phyloP scores from a whole-genome alignment of 2,797 vertebrate genomes.

The Leuciscus waleckii region DNA sequence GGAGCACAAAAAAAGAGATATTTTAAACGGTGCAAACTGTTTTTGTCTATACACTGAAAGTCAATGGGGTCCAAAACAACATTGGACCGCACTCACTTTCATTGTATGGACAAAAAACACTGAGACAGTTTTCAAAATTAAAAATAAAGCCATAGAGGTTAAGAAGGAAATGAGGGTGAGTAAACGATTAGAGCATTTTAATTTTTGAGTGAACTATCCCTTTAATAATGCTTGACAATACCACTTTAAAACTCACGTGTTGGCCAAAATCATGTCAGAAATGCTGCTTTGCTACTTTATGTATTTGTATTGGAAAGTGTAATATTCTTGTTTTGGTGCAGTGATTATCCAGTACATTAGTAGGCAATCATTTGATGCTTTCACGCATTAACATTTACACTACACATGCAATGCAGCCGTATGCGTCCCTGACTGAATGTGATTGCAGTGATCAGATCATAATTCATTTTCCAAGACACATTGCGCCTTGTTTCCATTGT shows the following conservation, averaged over 20 bases:
- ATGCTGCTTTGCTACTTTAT: background rate
- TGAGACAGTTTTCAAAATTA: background rate
- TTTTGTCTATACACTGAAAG: background rate
- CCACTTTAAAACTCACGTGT: background rate
- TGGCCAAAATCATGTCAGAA: background rate
- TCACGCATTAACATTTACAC: background rate
- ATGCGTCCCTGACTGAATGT: background rate
- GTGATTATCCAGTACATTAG: background rate
- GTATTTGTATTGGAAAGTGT: background rate
- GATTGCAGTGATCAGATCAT: conserved; percentile 3
- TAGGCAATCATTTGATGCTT: background rate
- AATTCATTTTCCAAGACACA: conserved; percentile 8
- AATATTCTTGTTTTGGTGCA: background rate
- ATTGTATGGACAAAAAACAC: background rate
- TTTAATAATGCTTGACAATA: background rate
- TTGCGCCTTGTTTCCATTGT: background rate
- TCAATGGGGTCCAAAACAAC: background rate
- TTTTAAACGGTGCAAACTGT: background rate
- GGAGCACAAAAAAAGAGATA: background rate
- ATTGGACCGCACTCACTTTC: background rate
- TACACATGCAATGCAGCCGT: background rate
- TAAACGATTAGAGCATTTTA: accelerated
- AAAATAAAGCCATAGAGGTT: background rate
- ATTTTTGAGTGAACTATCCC: background rate
- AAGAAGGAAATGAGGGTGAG: background rate